Base-by-base conservation (phyloP, 1,140 invertebrate species). In the Megalopta genalis region DNA sequence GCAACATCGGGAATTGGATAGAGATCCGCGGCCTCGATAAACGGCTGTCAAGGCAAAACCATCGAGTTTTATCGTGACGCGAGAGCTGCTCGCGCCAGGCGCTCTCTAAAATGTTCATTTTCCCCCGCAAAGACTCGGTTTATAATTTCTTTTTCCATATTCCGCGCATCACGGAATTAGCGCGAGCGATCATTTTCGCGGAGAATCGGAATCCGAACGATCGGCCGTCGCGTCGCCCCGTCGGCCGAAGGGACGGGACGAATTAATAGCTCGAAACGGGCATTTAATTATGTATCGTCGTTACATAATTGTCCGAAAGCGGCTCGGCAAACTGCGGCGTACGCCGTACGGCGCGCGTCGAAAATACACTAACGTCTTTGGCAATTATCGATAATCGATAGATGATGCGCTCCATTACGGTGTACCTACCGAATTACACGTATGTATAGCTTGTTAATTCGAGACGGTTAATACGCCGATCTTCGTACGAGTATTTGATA, bases 371-470 rank as follows among this genome's bases (percentile, higher is more conserved):
- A 78, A 65, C 65, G 76, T 78, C 69, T 72, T 57, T 71, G 59
- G 60, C 16, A 78, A 78, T 78, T 78, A 78, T 65, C 76, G 76
- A 72, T 78, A 78, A 78, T 78, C 60, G 76, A 78, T 78, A 46
- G 69, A 72, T 64, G 76, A 78, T 72, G 76, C 39, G 64, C 25
- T 65, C 39, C 60, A 46, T 78, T 78, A 64, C 46, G 60, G 71
- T 18, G 69, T 77, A 64, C 52, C 37, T 39, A 72, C 23, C 59
- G n/a, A 77, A 77, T 71, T 63, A 71, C 75, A 57, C 69, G 60
- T 57, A 57, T 57, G 60, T 23, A 46, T 23, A 23, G 32, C 7
- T 23, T 57, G 68, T 65, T 65, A 64, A 78, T 57, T 72, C 54
- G 54, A 27, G 59, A 54, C 59, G 27, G 68, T 18, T 71, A 52